Evolutionary conservation across 2,888 invertebrate genomes (phyloP), one percentile per base, ranked within the genome.

Genomic region (Hoplodrina ambigua): DNA sequence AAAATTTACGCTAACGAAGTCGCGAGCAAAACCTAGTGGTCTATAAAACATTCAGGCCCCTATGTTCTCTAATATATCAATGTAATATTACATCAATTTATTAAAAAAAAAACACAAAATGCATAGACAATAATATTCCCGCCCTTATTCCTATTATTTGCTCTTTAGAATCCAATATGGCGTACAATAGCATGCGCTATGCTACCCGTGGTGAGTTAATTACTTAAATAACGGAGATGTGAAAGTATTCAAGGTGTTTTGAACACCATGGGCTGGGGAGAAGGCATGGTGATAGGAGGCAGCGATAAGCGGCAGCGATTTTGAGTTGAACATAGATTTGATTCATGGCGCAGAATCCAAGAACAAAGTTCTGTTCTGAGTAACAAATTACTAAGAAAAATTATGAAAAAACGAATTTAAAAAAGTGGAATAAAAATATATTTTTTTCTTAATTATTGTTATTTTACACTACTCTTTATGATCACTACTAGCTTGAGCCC

Each of bases 161-260:
- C 65, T 66, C 41, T 76, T 66, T 69, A 30, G 50, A 66, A 75
- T 71, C 49, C 77, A 83, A 80, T 60, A 78, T 83, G 77, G 77
- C 60, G 19, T 60, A 75, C 74, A 69, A 74, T 69, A 62, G 72
- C 59, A 70, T 19, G 71, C 20, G 49, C 55, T 52, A 63, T 37
- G 69, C 56, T 69, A 64, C 85, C 80, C 67, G 75, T 64, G 53
- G 75, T 8, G 84, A 77, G 70, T 65, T 85, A 85, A 85, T 85
- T 85, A 85, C 56, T 54, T 68, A 67, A 75, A 72, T 73, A 71
- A 69, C 67, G 46, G 17, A 65, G 58, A 68, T 67, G 73, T 73
- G 79, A 75, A 81, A 85, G 76, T 70, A 69, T 69, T 30, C 52
- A 72, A 37, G 70, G 75, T 71, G 62, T 65, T 74, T 70, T 17